A percentile compares a stretch with the other conserved stretches of the same genome.
These are phyloP conservation scores for Argentina silus DNA, from an alignment of 2,797 vertebrate species.

Conservation along the genomic window DNA sequence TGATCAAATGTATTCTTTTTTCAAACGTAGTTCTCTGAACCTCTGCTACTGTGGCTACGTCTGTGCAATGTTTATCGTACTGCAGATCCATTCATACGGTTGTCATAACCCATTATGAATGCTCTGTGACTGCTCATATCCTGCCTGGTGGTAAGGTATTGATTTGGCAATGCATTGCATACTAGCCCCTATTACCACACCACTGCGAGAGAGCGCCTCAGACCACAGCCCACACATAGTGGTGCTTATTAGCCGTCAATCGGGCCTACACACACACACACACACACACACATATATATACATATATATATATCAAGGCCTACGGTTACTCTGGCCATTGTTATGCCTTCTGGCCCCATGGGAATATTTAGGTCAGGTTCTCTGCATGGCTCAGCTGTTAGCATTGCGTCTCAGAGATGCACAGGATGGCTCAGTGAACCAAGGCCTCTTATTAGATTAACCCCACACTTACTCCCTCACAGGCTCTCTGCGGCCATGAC, in stretches of 20 bases:
- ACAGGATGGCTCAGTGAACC: conserved; percentile 36
- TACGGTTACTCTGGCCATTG: conserved; percentile 24
- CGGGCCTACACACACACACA: too few relatives aligned
- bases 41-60: not conserved
- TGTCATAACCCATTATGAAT: conserved; percentile 30
- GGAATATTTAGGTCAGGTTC: conserved; percentile 46
- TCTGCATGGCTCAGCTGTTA: conserved; percentile 50
- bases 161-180: too few relatives aligned
- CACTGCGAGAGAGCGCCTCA: too few relatives aligned
- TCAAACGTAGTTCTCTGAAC: not conserved
- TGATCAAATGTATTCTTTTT: not conserved
- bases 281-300: too few relatives aligned
- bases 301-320: not conserved
- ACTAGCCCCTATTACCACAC: too few relatives aligned
- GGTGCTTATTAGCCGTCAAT: too few relatives aligned
- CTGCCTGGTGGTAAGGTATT: conserved; percentile 20
- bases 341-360: not conserved
- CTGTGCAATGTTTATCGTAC: conserved; percentile 31
- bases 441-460: conserved; percentile 35
- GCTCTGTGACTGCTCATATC: conserved; percentile 40
- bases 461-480: conserved; percentile 9
- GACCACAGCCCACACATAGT: too few relatives aligned
- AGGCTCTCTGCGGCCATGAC: not conserved
- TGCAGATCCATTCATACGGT: conserved; percentile 30
- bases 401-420: conserved; percentile 47